Base-by-base conservation (phyloP, 2,113 vertebrate species). In the Myodes glareolus region DNA sequence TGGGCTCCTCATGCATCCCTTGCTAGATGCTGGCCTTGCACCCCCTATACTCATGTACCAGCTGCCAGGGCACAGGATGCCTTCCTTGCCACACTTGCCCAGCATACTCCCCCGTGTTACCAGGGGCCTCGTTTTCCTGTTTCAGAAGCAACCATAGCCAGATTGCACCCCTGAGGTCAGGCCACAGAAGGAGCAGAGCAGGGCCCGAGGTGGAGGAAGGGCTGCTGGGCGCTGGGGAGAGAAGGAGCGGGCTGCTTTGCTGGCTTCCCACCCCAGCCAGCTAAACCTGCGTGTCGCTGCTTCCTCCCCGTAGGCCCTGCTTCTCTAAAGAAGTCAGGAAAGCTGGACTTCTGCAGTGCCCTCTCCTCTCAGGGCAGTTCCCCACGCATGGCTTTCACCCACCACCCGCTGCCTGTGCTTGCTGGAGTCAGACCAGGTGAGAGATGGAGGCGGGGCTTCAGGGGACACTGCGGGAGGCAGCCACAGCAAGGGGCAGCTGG, bases 391-490 rank as follows among this genome's bases (percentile, higher is more conserved):
- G 99, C 99, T 99, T 99, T 99, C 99, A 99, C 99, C 98, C 99
- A 99, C 98, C 99, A 99, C 99, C 99, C 99, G 98, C 99, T 99
- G 99, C 99, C 99, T 98, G 99, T 99, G 99, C 99, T 99, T 99
- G 99, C 99, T 98, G 99, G 99, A 99, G 99, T 99, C 99, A 99
- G 99, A 99, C 99, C 99, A 99, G 99, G 99, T 99, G 99, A 99
- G 99, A 99, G 98, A 97, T 92, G 98, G 97, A 98, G 98, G 78
- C 76, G 97, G 98, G 97, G 75, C 89, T 92, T 45, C 78, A 77
- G 89, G 93, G 95, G 93, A 77, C 80, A 81, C 39, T 4, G 21
- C n/a, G 96, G 95, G 73, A 78, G 96, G 95, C 36, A 31, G 90
- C 21, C 7, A 67, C 52, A 58, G 27, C 68, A 25, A 55, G 86